These are phyloP conservation scores for Gracilinanus agilis DNA, from an alignment of 2,113 vertebrate genomes.

Conservation along the genomic window DNA sequence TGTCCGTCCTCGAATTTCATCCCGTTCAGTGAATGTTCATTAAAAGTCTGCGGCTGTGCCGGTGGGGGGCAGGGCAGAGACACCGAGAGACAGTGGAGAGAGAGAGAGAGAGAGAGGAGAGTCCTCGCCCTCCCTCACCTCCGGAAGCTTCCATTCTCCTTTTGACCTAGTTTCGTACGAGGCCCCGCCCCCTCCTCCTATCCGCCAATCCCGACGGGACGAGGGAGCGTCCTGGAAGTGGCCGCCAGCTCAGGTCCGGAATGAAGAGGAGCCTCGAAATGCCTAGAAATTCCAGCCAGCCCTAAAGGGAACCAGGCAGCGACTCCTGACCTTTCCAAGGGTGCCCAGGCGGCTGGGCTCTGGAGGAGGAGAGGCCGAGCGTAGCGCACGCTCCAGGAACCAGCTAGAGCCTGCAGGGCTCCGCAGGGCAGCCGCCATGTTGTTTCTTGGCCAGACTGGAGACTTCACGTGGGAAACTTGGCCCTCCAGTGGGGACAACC, in stretches of 20 bases:
- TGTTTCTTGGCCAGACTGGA: too few relatives aligned
- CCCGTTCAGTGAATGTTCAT: background rate
- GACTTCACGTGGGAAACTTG: too few relatives aligned
- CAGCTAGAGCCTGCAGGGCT: too few relatives aligned
- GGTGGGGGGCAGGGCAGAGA: too few relatives aligned
- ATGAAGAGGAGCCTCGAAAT: slow-evolving; percentile 53
- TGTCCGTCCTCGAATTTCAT: background rate
- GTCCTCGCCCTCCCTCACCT: background rate
- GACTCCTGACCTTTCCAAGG: slow-evolving; percentile 65
- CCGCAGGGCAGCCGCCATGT: too few relatives aligned
- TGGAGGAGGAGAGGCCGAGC: too few relatives aligned
- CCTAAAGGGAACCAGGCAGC: too few relatives aligned
- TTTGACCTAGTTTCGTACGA: background rate
- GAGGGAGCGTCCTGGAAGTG: slow-evolving; percentile 22
- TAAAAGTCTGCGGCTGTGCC: background rate
- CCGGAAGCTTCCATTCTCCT: background rate
- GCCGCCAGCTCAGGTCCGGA: slow-evolving; percentile 44
- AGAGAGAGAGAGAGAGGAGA: background rate
- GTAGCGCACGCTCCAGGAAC: too few relatives aligned
- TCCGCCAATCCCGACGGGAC: background rate
- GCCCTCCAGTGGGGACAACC: too few relatives aligned
- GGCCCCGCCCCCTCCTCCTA: too few relatives aligned
- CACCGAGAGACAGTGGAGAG: background rate
- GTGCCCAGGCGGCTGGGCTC: slow-evolving; percentile 22
- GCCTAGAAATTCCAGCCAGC: slow-evolving; percentile 63